Evolutionary conservation across 2,888 invertebrate genomes (phyloP).

Genomic region (Emmelina monodactyla): DNA sequence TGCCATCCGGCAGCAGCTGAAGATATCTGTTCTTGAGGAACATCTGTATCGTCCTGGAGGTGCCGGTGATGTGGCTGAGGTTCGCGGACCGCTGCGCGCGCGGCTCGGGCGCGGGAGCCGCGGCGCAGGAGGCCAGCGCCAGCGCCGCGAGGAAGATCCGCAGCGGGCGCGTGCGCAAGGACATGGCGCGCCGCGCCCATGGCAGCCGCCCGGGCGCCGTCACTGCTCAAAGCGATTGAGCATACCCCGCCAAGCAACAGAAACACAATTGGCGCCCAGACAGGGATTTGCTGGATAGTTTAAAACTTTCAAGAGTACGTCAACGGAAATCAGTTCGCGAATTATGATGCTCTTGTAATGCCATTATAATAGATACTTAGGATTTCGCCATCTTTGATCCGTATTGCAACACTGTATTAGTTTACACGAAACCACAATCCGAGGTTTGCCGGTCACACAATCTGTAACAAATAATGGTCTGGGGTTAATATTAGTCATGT

Average conservation of each 20-base stretch:
- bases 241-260: conserved; percentile 31
- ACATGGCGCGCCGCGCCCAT: conserved; percentile 65
- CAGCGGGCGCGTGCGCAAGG: conserved; percentile 59
- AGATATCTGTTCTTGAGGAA: conserved; percentile 85
- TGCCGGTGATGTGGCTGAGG: conserved; percentile 81
- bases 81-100: conserved; percentile 81
- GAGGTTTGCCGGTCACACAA: conserved; percentile 35
- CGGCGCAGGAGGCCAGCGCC: conserved; percentile 59
- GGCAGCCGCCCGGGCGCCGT: conserved; percentile 60
- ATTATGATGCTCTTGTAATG: background rate
- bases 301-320: too few relatives aligned
- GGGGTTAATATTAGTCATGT: conserved; percentile 33
- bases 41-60: conserved; percentile 82
- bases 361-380: background rate
- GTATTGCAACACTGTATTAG: conserved; percentile 23
- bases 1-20: conserved; percentile 84
- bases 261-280: conserved; percentile 15
- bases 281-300: conserved; percentile 6
- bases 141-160: conserved; percentile 62
- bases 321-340: conserved; percentile 17
- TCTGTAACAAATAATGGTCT: conserved; percentile 48
- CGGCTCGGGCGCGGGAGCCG: conserved; percentile 59
- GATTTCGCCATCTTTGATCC: background rate
- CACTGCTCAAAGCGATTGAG: conserved; percentile 44
- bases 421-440: conserved; percentile 35